Base-by-base conservation (phyloP, 2,888 invertebrate species). In the Galerucella nymphaeae region DNA sequence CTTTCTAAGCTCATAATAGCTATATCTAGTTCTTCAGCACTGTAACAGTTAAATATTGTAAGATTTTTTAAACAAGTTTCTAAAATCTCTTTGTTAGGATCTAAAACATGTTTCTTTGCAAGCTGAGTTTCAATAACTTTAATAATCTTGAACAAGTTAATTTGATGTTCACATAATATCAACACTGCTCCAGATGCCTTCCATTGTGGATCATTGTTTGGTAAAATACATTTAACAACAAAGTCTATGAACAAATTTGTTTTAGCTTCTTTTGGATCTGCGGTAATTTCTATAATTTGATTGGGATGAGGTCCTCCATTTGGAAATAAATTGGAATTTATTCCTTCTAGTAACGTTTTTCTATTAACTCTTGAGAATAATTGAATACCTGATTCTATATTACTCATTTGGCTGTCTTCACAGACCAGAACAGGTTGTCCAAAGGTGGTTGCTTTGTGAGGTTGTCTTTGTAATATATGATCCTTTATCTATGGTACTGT, bases 321-420 rank as follows among this genome's bases (percentile, higher is more conserved):
- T 1, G 78, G 79, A 66, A 83, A 82, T 38, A 82, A 68, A 63
- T 71, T 70, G 4, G 77, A 72, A 73, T 82, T 81, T 42, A 83
- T 78, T 10, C 78, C 79, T 45, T 73, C 73, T 63, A 83, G 72
- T 63, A 64, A 69, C 11, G 72, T 73, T 64, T 77, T 76, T 16
- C 70, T 73, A 14, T 76, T 78, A 18, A 83, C 72, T 75, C 83
- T 75, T n/a, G 80, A 79, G 69, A 83, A 82, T 30, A 83, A 73
- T 63, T 83, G 82, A 13, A 81, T 79, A 2, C 83, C 83, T n/a
- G 82, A 82, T 77, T 83, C 83, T 38, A 83, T 73, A 9, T 69
- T 14, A 13, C 53, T n/a, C n/a, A n/a, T n/a, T n/a, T n/a, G n/a
- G n/a, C n/a, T n/a, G n/a, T n/a, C n/a, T n/a, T n/a, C n/a, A n/a